phyloP scores from a whole-genome alignment of 2,797 vertebrate genomes.

The Gouania willdenowi region DNA sequence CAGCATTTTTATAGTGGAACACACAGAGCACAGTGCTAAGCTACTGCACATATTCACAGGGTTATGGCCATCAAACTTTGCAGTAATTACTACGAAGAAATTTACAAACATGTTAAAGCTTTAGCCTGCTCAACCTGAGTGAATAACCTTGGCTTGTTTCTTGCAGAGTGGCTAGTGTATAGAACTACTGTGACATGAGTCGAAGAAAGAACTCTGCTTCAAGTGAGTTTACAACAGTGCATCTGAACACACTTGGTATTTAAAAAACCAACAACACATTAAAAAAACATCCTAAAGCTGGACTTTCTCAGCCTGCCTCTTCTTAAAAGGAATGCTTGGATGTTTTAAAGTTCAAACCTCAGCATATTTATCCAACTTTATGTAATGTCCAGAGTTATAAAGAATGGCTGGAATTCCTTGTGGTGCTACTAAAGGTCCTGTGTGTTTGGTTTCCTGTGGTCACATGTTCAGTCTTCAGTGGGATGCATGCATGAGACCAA shows the following conservation, averaged over 20 bases:
- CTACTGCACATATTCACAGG: no score
- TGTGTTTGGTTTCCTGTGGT: constrained; percentile 70
- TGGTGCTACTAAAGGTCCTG: constrained; percentile 66
- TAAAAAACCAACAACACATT: constrained; percentile 32
- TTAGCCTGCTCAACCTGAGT: no score
- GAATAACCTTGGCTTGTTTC: no score
- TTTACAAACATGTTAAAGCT: no score
- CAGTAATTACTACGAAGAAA: no score
- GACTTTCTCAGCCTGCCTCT: constrained; percentile 29
- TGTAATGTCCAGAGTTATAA: constrained; percentile 55
- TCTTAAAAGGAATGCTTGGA: constrained; percentile 26
- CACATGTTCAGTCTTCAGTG: constrained; percentile 61
- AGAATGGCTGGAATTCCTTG: constrained; percentile 70
- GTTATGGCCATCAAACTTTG: no score
- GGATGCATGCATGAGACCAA: constrained; percentile 52
- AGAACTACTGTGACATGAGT: constrained; percentile 7
- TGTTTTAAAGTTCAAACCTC: constrained; percentile 62
- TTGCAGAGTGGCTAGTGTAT: no score
- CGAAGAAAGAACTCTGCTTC: not conserved
- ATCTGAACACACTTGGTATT: constrained; percentile 21
- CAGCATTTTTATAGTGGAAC: no score
- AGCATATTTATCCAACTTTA: constrained; percentile 68
- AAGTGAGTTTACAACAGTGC: constrained; percentile 17
- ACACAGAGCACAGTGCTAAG: no score
- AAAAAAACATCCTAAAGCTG: constrained; percentile 18